Evolutionary conservation across 2,113 vertebrate genomes (phyloP).

Genomic region (Leptobrachium ailaonicum): DNA sequence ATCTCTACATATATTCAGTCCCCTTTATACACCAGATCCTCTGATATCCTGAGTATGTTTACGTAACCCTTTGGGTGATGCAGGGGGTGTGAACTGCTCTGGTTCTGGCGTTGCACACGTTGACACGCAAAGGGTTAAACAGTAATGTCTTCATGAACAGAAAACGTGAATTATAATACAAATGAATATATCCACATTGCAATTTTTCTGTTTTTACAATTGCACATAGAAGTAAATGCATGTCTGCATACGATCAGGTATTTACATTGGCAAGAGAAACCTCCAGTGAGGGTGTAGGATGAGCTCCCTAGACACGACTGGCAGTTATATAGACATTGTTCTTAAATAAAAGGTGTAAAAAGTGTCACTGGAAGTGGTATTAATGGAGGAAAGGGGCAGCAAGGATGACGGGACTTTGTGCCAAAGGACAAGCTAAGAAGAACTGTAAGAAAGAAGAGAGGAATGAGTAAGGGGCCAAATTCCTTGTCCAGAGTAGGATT

Average conservation of each 20-base stretch:
- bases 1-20: constrained; percentile 64
- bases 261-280: constrained; percentile 78
- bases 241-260: constrained; percentile 77
- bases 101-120: background rate
- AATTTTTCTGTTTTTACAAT: constrained; percentile 75
- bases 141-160: constrained; percentile 84
- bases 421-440: constrained; percentile 66
- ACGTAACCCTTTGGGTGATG: constrained; percentile 45
- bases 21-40: constrained; percentile 74
- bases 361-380: constrained; percentile 69
- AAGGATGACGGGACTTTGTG: constrained; percentile 61
- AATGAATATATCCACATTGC: constrained; percentile 79
- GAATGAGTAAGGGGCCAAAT: constrained; percentile 50
- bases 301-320: constrained; percentile 68
- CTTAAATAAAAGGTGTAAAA: constrained; percentile 62
- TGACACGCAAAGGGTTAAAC: constrained; percentile 67
- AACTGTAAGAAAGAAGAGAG: constrained; percentile 58
- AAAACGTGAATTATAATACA: constrained; percentile 83
- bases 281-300: constrained; percentile 73
- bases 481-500: constrained; percentile 58
- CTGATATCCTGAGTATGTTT: constrained; percentile 96
- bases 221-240: constrained; percentile 79
- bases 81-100: background rate
- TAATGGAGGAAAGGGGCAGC: constrained; percentile 60
- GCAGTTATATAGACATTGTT: constrained; percentile 67